Evolutionary conservation across 2,113 vertebrate genomes (phyloP).

Genomic region (Megaptera novaeangliae): DNA sequence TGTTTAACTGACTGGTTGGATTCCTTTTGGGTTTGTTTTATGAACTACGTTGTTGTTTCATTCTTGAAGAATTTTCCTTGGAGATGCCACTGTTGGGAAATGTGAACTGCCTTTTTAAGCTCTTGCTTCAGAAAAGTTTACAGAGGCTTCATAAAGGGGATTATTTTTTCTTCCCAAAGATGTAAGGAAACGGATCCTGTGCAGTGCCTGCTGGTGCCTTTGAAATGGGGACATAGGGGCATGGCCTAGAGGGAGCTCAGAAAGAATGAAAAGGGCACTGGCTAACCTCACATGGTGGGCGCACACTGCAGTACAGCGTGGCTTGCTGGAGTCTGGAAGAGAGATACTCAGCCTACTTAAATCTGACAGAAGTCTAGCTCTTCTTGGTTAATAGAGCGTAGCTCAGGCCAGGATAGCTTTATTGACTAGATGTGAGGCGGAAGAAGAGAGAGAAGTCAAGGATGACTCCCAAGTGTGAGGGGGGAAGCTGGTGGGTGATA

Average conservation of each 20-base stretch:
- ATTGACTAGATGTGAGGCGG: accelerated
- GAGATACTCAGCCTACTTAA: accelerated
- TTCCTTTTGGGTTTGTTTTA: neutral
- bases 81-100: neutral
- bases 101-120: neutral
- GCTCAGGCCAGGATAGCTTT: neutral
- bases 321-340: accelerated
- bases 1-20: neutral
- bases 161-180: neutral
- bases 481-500: neutral
- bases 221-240: neutral
- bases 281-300: neutral
- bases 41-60: neutral
- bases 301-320: accelerated
- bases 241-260: neutral
- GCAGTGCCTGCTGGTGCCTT: neutral
- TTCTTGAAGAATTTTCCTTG: neutral
- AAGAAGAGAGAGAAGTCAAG: neutral
- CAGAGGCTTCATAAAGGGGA: neutral
- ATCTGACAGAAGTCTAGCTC: neutral
- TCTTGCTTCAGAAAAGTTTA: neutral
- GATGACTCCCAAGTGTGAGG: neutral
- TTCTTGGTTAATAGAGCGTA: neutral
- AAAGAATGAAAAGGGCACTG: neutral
- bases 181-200: neutral